Evolutionary conservation across 1,140 invertebrate genomes (phyloP).

Genomic region (Atta cephalotes): DNA sequence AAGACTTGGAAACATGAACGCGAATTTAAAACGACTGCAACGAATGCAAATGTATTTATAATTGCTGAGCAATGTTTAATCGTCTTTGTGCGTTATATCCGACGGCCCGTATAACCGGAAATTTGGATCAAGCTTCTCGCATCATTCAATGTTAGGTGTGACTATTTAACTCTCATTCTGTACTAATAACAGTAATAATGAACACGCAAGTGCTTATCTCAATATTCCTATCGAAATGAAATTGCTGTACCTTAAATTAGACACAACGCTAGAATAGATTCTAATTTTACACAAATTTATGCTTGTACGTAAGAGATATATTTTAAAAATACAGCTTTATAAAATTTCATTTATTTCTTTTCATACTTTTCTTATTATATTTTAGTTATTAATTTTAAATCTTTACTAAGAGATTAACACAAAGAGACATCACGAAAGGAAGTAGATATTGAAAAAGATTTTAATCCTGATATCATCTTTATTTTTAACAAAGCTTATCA

Average conservation of each 20-base stretch:
- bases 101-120: constrained; percentile 41
- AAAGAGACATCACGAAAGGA: background rate
- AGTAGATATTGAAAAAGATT: background rate
- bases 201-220: constrained; percentile 1
- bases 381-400: background rate
- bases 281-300: background rate
- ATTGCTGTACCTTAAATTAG: background rate
- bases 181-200: background rate
- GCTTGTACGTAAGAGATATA: background rate
- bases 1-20: constrained; percentile 28
- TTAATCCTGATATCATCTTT: background rate
- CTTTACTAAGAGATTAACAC: background rate
- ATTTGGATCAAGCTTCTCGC: background rate
- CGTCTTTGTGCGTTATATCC: constrained; percentile 6
- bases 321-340: background rate
- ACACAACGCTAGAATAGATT: background rate
- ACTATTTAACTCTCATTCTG: constrained; percentile 14
- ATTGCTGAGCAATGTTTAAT: constrained; percentile 38
- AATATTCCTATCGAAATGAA: background rate
- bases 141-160: background rate
- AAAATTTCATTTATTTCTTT: constrained; percentile 1
- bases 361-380: background rate
- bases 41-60: constrained; percentile 70
- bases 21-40: constrained; percentile 52
- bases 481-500: background rate